A percentile compares a stretch with the other conserved stretches of the same genome.
Evolutionary conservation across 92 coral and sea anemone genomes (phyloP).

Genomic region (Epizoanthus illoricatus): DNA sequence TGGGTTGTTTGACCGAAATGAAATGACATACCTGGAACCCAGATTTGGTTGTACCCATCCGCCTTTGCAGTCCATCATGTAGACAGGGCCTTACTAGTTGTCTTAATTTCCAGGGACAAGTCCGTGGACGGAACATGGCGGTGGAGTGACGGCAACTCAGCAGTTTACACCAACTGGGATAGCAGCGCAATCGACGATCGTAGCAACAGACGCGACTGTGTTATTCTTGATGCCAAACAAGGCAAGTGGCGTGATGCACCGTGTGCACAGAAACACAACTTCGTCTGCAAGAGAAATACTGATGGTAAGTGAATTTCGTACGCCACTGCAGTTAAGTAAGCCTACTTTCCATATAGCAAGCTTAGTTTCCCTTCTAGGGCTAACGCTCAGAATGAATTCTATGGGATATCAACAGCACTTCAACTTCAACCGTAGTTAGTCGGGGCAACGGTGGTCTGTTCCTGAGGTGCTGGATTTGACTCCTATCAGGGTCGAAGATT

Average conservation of each 20-base stretch:
- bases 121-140: slow-evolving; percentile 97
- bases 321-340: too few species aligned
- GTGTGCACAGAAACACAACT: slow-evolving; percentile 78
- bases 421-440: background rate
- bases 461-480: too few species aligned
- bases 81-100: background rate
- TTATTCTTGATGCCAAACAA: slow-evolving; percentile 83
- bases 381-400: too few species aligned
- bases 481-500: too few species aligned
- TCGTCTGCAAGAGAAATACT: slow-evolving; percentile 82
- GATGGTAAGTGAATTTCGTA: slow-evolving; percentile 60
- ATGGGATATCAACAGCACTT: too few species aligned
- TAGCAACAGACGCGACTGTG: slow-evolving; percentile 89
- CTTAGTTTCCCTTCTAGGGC: too few species aligned
- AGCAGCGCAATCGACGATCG: slow-evolving; percentile 83
- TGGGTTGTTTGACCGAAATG: background rate
- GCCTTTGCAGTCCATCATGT: too few species aligned
- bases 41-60: background rate
- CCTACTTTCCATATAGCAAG: too few species aligned
- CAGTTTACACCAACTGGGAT: slow-evolving; percentile 97
- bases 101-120: slow-evolving; percentile 65
- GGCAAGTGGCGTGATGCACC: slow-evolving; percentile 98
- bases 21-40: background rate
- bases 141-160: slow-evolving; percentile 91
- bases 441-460: too few species aligned